Evolutionary conservation across 1,140 invertebrate genomes (phyloP), one percentile per base, ranked within the genome.

Genomic region (Schlechtendalia chinensis): DNA sequence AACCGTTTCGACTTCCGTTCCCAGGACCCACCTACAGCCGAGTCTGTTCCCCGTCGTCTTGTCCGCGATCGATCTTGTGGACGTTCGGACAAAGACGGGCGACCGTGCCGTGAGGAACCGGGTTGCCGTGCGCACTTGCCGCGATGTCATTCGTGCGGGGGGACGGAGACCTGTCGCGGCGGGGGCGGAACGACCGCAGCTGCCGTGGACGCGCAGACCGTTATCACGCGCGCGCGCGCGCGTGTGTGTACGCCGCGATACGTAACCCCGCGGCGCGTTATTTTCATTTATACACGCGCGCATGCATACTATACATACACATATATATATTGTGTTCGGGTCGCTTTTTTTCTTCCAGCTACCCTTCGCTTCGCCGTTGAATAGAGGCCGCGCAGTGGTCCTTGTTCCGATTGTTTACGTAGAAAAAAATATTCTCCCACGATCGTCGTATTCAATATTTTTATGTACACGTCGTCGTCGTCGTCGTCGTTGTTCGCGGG

Each of bases 391-490:
- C 63, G 63, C 32, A 5, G 32, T 47, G 8, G 22, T 69, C 50
- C 50, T 69, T 69, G 50, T 69, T 50, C 14, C 67, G 67, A 69
- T 69, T 69, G 67, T 69, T 69, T 50, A 69, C 67, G 22, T 10
- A 10, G 14, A 27, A 47, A 69, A 69, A 69, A 50, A 50, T 27
- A 24, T 50, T 50, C 65, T 50, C 39, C 67, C 39, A 69, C 45
- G 39, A 50, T 69, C 65, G 65, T 47, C 22, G 39, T 32, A 47
- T 47, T 39, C 32, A 39, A 39, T 39, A 39, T 8, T 39, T 39
- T 3, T 39, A 39, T 39, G 8, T 39, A 39, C n/a, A n/a, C n/a
- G n/a, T n/a, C n/a, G n/a, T n/a, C n/a, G n/a, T 45, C 32, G 22
- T 39, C 11, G n/a, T 39, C 32, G 11, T n/a, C 63, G 63, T 67